Evolutionary conservation across 2,113 vertebrate species (phyloP), one percentile per base, ranked within the genome.

Genomic region (Origma solitaria): DNA sequence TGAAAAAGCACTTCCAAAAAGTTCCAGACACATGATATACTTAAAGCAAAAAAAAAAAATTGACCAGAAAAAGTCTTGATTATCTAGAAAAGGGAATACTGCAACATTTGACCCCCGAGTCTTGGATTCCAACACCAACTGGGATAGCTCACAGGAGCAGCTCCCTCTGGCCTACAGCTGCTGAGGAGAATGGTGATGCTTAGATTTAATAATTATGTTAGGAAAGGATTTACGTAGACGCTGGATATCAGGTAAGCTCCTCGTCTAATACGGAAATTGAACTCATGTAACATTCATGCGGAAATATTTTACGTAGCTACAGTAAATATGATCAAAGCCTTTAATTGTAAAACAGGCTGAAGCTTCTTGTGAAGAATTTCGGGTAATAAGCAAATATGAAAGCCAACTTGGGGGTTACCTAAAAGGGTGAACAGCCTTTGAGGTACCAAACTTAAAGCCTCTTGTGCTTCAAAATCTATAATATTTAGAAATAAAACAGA

Each of bases 281-380:
- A 47, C 68, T 93, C 78, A 92, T 94, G 65, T 44, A 96, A 95
- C 61, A 95, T 93, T 96, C 77, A 95, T 94, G 80, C 85, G 85
- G 86, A 95, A 90, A 80, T 94, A 94, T 92, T 82, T 87, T 95
- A 82, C 15, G 33, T 79, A 89, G 51, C 77, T 96, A 89, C 77
- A 87, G 86, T 93, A 97, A 96, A 95, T 95, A 96, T 73, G 91
- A 96, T 95, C 88, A 96, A 97, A 96, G 80, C 50, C n/a, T 93
- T 87, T 95, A 96, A 96, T 82, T 95, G 95, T 95, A 95, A 95
- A 96, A 95, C 72, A 92, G 56, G 66, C 61, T 93, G 76, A 95
- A 92, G 65, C 56, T 92, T 65, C 92, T 91, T 95, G 78, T 87
- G 95, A 85, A 95, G 82, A 94, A 91, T 68, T 95, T 91, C 0